Evolutionary conservation across 2,888 invertebrate genomes (phyloP), one percentile per base, ranked within the genome.

Genomic region (Dicycla oo): DNA sequence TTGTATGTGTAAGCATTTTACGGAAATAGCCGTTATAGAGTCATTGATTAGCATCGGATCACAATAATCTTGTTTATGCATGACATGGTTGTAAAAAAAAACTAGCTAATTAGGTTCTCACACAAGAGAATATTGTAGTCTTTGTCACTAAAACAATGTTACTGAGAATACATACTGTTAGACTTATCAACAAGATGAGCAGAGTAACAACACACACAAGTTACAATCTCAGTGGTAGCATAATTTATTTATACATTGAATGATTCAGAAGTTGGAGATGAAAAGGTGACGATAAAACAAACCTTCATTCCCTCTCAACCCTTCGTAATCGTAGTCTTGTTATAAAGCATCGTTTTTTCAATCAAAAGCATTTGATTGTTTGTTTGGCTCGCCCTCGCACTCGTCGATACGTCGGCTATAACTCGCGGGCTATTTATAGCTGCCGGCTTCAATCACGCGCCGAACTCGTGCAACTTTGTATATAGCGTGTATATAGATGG

Each of bases 371-470:
- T 88, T 87, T 87, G 87, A 89, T 88, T 89, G 91, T 92, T 93
- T 92, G 89, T 92, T 90, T 92, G 88, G 87, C 87, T 86, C 90
- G 91, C 91, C 92, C 89, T 82, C 90, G 90, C 90, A 91, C 90
- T 91, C 90, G 87, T 90, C 89, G 83, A 75, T 82, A 80, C 69
- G 73, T 64, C 73, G 86, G 83, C 88, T 86, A 86, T 88, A 91
- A 89, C 88, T 86, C 85, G 84, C 58, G 57, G 70, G 69, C 83
- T 90, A 90, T 86, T 83, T 88, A 85, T 88, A 89, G 83, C 78
- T 64, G 69, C 62, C 72, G 68, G 73, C 86, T 84, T 84, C 84
- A 85, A 89, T 82, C 89, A 89, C 85, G 88, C 83, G 74, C 81
- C 83, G 81, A 79, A 73, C 73, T 81, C 87, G 86, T 86, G 87